Percentiles rank a stretch among this genome's conserved stretches.
Evolutionary conservation across 1,140 invertebrate species (phyloP).

Genomic region (Hetaerina americana): DNA sequence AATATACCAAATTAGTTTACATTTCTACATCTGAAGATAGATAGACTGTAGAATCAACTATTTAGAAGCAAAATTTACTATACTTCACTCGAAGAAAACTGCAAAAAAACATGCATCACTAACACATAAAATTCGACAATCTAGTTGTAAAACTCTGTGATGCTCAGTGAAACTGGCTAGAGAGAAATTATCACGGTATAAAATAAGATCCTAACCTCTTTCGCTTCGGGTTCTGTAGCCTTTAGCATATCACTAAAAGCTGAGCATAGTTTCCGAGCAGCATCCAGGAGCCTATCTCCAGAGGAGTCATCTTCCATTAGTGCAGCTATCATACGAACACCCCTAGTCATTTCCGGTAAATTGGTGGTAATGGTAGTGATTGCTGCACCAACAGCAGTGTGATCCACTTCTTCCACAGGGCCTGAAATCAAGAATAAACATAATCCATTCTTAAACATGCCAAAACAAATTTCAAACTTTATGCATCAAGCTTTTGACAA

Average conservation of each 20-base stretch:
- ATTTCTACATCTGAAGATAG: no score
- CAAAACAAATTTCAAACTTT: not conserved
- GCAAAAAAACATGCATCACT: no score
- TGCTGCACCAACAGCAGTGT: slow-evolving; percentile 89
- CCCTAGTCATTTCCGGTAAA: slow-evolving; percentile 90
- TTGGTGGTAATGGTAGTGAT: slow-evolving; percentile 95
- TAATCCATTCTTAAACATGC: not conserved
- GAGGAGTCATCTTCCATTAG: slow-evolving; percentile 76
- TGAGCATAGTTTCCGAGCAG: slow-evolving; percentile 77
- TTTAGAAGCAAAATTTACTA: no score
- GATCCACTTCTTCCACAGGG: slow-evolving; percentile 70
- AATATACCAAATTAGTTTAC: no score
- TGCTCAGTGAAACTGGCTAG: no score
- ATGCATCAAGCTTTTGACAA: no score
- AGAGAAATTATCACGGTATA: no score
- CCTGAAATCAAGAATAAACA: slow-evolving; percentile 25
- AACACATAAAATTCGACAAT: no score
- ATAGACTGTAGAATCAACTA: no score
- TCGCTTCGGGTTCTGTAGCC: slow-evolving; percentile 85
- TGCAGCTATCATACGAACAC: slow-evolving; percentile 87
- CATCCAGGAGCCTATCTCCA: slow-evolving; percentile 79
- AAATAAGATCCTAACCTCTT: slow-evolving; percentile 54
- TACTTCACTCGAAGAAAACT: no score
- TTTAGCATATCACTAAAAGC: slow-evolving; percentile 91
- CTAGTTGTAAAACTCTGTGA: no score